A percentile compares a stretch with the other conserved stretches of the same genome.
Conservation (phyloP, 2,797 vertebrate species). For the Scarus forsteni region DNA sequence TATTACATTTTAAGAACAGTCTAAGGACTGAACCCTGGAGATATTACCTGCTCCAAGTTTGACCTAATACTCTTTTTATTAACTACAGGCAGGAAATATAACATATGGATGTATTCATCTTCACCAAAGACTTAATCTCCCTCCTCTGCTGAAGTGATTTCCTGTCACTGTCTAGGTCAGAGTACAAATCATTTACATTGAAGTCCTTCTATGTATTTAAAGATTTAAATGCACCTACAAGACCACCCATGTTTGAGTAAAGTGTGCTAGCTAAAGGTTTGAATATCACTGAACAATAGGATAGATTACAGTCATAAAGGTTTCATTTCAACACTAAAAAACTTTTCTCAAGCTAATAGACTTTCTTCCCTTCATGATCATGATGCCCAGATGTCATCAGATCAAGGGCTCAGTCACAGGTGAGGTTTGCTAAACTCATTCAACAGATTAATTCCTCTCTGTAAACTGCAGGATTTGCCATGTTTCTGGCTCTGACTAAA, state of each 20-base stretch:
- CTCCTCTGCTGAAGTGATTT: constrained; percentile 49
- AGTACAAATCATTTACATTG: not conserved
- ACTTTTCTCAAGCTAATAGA: too few species aligned
- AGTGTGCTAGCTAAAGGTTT: not conserved
- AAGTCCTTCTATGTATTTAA: not conserved
- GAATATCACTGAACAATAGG: too few species aligned
- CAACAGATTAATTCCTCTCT: too few species aligned
- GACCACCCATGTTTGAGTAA: not conserved
- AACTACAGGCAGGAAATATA: constrained; percentile 43
- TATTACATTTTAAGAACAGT: constrained; percentile 70
- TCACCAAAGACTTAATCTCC: constrained; percentile 32
- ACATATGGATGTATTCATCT: constrained; percentile 21
- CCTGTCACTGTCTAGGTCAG: constrained; percentile 53
- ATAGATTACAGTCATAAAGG: too few species aligned
- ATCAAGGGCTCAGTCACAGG: too few species aligned
- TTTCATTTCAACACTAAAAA: too few species aligned
- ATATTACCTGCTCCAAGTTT: constrained; percentile 54
- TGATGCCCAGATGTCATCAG: too few species aligned
- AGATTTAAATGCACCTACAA: not conserved
- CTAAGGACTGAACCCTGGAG: constrained; percentile 52
- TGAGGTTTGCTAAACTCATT: too few species aligned
- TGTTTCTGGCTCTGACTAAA: too few species aligned
- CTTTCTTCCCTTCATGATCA: too few species aligned
- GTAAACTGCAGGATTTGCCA: too few species aligned
- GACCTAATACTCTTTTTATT: constrained; percentile 79